Evolutionary conservation across 2,797 vertebrate genomes (phyloP).

Genomic region (Hydrophis major): DNA sequence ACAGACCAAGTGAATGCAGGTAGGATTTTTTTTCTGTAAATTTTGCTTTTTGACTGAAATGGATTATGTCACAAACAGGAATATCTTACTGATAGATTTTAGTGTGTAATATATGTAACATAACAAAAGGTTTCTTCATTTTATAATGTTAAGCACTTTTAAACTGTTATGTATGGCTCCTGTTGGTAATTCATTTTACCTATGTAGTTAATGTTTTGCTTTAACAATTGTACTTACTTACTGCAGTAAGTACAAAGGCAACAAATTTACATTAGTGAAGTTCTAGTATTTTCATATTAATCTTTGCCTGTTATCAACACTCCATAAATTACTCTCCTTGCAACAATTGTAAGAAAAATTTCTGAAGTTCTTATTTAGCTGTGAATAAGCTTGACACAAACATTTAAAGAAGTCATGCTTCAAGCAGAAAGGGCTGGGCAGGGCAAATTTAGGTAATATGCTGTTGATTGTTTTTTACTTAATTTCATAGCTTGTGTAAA

Average conservation of each 20-base stretch:
- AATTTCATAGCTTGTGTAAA: not conserved
- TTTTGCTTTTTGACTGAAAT: slow-evolving; percentile 56
- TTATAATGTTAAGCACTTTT: slow-evolving; percentile 36
- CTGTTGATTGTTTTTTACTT: not conserved
- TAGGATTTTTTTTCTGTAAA: slow-evolving; percentile 70
- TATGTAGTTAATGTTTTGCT: not conserved
- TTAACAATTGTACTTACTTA: not conserved
- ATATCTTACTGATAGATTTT: slow-evolving; percentile 50
- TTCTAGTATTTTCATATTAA: not conserved
- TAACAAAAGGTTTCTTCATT: slow-evolving; percentile 45
- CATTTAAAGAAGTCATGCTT: not conserved
- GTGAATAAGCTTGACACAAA: not conserved
- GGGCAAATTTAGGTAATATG: not conserved
- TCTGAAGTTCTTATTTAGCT: not conserved
- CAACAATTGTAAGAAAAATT: not conserved
- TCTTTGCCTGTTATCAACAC: not conserved
- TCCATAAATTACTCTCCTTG: not conserved
- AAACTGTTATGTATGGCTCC: not conserved
- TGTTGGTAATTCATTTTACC: not conserved
- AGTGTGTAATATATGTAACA: slow-evolving; percentile 34
- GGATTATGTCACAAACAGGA: slow-evolving; percentile 57
- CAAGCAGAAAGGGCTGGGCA: not conserved
- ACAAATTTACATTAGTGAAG: not conserved
- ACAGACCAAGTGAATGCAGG: slow-evolving; percentile 76
- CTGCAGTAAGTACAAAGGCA: not conserved